Conservation (phyloP, 2,113 vertebrate genomes). For the Dunckerocampus dactyliophorus region DNA sequence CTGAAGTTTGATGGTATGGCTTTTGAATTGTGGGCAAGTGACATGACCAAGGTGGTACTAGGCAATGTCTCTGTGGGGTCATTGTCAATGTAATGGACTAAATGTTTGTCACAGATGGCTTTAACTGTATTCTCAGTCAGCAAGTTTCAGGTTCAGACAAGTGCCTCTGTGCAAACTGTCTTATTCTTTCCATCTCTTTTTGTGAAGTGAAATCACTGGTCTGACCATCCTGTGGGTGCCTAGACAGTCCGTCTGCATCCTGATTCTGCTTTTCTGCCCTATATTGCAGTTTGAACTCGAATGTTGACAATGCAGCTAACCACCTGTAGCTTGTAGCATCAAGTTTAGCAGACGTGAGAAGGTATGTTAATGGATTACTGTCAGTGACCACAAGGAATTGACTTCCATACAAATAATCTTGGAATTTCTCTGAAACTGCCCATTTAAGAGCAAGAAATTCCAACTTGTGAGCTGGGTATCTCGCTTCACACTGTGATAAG, state of each 20-base stretch:
- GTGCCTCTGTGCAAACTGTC: slow-evolving; percentile 4
- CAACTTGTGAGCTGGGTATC: not conserved
- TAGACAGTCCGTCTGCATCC: slow-evolving; percentile 10
- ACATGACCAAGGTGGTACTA: too few relatives aligned
- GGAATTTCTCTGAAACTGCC: not conserved
- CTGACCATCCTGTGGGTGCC: not conserved
- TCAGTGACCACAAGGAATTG: not conserved
- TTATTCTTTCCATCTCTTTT: not conserved
- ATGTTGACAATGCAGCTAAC: slow-evolving; percentile 15
- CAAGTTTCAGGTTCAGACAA: not conserved
- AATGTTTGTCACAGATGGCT: slow-evolving; percentile 13
- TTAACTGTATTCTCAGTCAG: not conserved
- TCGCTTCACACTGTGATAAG: not conserved
- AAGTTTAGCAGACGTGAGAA: slow-evolving; percentile 1
- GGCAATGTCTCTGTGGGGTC: too few relatives aligned
- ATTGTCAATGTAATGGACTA: not conserved
- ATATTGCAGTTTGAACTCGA: slow-evolving; percentile 1
- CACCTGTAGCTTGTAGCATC: slow-evolving; percentile 14
- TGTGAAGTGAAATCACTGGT: not conserved
- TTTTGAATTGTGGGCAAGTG: too few relatives aligned
- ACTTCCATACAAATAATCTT: not conserved
- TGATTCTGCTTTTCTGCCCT: slow-evolving; percentile 4
- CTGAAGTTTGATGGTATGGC: too few relatives aligned
- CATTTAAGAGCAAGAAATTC: not conserved
- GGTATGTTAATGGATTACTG: not conserved